Base-by-base conservation (phyloP, 2,113 vertebrate species). In the Neotoma lepida region DNA sequence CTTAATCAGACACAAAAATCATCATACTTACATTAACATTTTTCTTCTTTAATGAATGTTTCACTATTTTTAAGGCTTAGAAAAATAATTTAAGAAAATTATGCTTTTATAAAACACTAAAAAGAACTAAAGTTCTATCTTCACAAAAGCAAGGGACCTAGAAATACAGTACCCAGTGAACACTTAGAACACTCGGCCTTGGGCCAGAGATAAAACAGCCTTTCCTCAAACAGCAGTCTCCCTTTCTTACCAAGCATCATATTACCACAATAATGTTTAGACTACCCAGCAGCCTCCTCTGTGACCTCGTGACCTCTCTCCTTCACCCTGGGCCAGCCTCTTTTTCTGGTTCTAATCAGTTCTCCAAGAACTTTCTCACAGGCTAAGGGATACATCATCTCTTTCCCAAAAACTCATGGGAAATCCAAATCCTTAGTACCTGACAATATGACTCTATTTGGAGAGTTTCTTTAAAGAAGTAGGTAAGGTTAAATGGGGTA, bases 141-240 rank as follows among this genome's bases (percentile, higher is more conserved):
- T 56, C 56, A 28, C 9, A 54, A 91, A 80, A 51, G 22, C 14
- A 86, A 86, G 26, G 17, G 54, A 4, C 84, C 18, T 1, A 77
- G 39, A 58, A 20, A 74, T 7, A 81, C 26, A 76, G 41, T 74
- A 46, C 30, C 56, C 78, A 95, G 74, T 24, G 18, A 93, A 63
- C 20, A 91, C 4, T n/a, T 73, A 56, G 95, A 90, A 92, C 61
- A 86, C 93, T 44, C 28, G 9, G 51, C 39, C 30, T 15, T 46
- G 39, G 49, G 44, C 61, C 85, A 94, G 87, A 95, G 81, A 95
- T 77, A 94, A 96, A 89, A 94, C 66, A 44, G 9, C 24, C 93
- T 92, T 82, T 91, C 93, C 73, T 93, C 82, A 95, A 90, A 92
- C 4, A 82, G 63, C 61, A 78, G 64, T 74, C 92, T 86, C 73